A percentile compares a stretch with the other conserved stretches of the same genome.
phyloP scores from a whole-genome alignment of 2,113 vertebrate genomes.

The Danio rerio region GRCz12tu NC_133195.1:17408501-17409000 shows the following conservation, averaged over 20 bases:
- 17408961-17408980: too few species aligned
- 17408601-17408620: neutral
- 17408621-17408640: neutral
- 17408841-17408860: neutral
- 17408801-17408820: constrained; percentile 96
- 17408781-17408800: constrained; percentile 98
- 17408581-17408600: neutral
- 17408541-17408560: too few species aligned
- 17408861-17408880: neutral
- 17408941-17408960: too few species aligned
- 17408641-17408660: neutral
- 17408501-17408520: neutral
- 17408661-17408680: neutral
- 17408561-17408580: neutral
- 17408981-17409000: too few species aligned
- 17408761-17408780: constrained; percentile 92
- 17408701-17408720: neutral
- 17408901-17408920: too few species aligned
- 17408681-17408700: neutral
- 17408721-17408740: neutral
- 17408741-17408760: constrained; percentile 42
- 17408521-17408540: neutral
- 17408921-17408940: too few species aligned
- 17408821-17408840: constrained; percentile 94
- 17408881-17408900: too few species aligned